Evolutionary conservation across 2,888 invertebrate genomes (phyloP), one percentile per base, ranked within the genome.

Genomic region (Eristalis tenax): DNA sequence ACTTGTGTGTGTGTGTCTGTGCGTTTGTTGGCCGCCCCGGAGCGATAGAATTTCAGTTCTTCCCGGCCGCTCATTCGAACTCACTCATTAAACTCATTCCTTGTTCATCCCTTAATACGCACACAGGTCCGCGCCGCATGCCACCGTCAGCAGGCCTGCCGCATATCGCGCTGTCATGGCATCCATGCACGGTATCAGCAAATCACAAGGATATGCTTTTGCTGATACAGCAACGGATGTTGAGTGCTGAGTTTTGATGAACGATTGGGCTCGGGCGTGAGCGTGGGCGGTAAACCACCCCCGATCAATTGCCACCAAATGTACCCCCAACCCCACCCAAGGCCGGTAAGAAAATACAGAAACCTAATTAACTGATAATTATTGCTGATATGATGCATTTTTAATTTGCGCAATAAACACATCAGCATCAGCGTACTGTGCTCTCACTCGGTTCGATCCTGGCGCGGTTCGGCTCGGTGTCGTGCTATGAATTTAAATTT

Each of bases 351-450:
- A 73, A 87, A 76, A 71, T 90, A 90, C 90, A 88, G 90, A 90
- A 90, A 90, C 90, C 90, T 91, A 91, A 92, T 92, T 92, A 92
- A 90, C 90, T 91, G 90, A 92, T 91, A 91, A 92, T 91, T 90
- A 90, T 91, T 90, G 91, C 89, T 89, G 89, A 89, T 89, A 87
- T 83, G 69, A 86, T 87, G 88, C 83, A 88, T 88, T 86, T 86
- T 89, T 88, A 87, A 89, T 88, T 77, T 76, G 83, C 76, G 82
- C 61, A 69, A 87, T 87, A 87, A 87, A 83, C 83, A 87, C 79
- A 87, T 87, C 79, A 80, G 50, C 65, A 13, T 28, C 61, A n/a
- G 22, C 61, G 38, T 61, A 15, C 28, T 23, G 3, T 28, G 43
- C 40, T 10, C 32, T 35, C 56, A 64, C 38, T 35, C 64, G 22